Base-by-base conservation (phyloP, 2,797 vertebrate species). In the Channa striata region DNA sequence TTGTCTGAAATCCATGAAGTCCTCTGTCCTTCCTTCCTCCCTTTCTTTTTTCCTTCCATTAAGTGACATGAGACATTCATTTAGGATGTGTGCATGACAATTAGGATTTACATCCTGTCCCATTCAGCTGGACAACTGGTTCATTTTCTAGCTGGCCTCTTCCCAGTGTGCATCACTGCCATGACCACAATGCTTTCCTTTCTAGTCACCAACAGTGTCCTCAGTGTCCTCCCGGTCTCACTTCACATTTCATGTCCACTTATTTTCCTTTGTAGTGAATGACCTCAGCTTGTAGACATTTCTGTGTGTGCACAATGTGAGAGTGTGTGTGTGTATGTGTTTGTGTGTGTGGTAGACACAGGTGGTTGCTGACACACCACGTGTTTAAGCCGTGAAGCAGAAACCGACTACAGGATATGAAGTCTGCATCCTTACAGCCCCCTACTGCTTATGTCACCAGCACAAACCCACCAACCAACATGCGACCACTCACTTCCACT, bases 111-210 rank as follows among this genome's bases (percentile, higher is more conserved):
- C 76, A 77, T 85, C 80, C 81, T 61, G 69, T 59, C 46, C 68
- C 8, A 34, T 78, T 65, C 52, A 74, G 0, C 11, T 25, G 17
- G 42, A 67, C 75, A 77, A 83, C 64, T 51, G 37, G 68, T 69
- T 62, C 64, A 74, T 72, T 90, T 78, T 82, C 81, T 54, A 50
- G 36, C 30, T 68, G 61, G 68, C 51, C n/a, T 58, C 70, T 81
- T 64, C 69, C 77, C 62, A 78, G 68, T 87, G 82, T 84, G 78
- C 83, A 83, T 93, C 89, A 89, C 48, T 80, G 54, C 50, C 49
- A 33, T 60, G 40, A 46, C 60, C 52, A 93, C 91, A 94, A 91
- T 85, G 79, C 43, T 65, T 33, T 68, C 71, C 89, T 84, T 92
- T 93, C 77, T 91, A 36, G 54, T 74, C 78, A 59, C 44, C 44